Evolutionary conservation across 2,113 vertebrate species (phyloP).

Genomic region (Neogobius melanostomus): DNA sequence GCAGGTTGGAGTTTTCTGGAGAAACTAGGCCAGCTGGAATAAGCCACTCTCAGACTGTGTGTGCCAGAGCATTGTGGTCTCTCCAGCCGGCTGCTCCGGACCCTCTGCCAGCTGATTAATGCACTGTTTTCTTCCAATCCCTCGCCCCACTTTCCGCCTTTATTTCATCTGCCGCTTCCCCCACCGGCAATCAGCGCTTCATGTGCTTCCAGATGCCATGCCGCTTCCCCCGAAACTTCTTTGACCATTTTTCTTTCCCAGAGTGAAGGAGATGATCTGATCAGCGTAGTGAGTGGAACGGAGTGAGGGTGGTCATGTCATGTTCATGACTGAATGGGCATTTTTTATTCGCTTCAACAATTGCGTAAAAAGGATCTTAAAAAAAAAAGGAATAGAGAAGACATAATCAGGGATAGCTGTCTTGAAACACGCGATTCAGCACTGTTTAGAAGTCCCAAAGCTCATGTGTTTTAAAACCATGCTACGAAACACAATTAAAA

Average conservation of each 20-base stretch:
- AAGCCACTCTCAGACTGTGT: conserved; percentile 52
- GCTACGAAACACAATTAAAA: too few species aligned
- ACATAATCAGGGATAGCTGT: too few species aligned
- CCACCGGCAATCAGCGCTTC: conserved; percentile 48
- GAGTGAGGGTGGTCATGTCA: too few species aligned
- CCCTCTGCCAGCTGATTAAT: conserved; percentile 61
- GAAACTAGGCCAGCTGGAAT: conserved; percentile 54
- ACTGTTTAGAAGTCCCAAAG: too few species aligned
- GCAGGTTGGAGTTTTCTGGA: conserved; percentile 23
- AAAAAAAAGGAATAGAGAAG: too few species aligned
- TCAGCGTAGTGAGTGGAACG: too few species aligned
- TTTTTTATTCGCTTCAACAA: too few species aligned
- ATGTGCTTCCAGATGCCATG: conserved; percentile 47
- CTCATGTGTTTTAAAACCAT: too few species aligned
- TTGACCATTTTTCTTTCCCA: conserved; percentile 25
- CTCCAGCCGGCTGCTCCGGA: conserved; percentile 37
- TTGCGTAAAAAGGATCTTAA: too few species aligned
- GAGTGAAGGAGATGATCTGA: not conserved
- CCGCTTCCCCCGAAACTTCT: conserved; percentile 49
- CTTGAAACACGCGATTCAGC: too few species aligned
- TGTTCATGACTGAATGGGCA: too few species aligned
- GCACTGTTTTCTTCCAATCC: conserved; percentile 56
- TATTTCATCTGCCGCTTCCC: conserved; percentile 46
- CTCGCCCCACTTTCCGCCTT: conserved; percentile 56
- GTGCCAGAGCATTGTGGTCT: conserved; percentile 49